Evolutionary conservation across 2,888 invertebrate species (phyloP), one percentile per base, ranked within the genome.

Genomic region (Eilema depressum): DNA sequence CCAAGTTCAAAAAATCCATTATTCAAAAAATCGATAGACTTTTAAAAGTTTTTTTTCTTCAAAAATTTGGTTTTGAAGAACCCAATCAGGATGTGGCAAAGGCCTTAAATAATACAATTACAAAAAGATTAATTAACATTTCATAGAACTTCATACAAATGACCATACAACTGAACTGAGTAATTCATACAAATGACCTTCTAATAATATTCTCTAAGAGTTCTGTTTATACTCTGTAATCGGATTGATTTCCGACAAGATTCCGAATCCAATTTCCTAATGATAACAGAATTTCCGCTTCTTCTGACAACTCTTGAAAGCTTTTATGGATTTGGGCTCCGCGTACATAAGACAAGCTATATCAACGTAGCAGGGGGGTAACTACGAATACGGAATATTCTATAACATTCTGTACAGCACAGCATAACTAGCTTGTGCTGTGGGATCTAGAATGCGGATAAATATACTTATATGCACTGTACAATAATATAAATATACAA

Each of bases 211-310:
- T 61, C 17, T 70, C 47, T 70, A 53, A n/a, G 37, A 61, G 47
- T 56, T 53, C 53, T 63, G 59, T 66, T 70, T 70, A 57, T 59
- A 56, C 30, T 57, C 12, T 53, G 66, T 66, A 72, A 66, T 69
- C 62, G 59, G 63, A 69, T 73, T 66, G 63, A 66, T 60, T 66
- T 64, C 37, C 41, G 68, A 61, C 66, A 60, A 69, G 47, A 66
- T 66, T 53, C 37, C 26, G 26, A 73, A 69, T 69, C 25, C 66
- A 69, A 69, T 73, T 73, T 69, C 63, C 53, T 61, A 69, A 69
- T 73, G 69, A 66, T 57, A 69, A 69, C 63, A 57, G 59, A 47
- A 53, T 64, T 64, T 62, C 59, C 30, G 47, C 20, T 47, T 59
- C 28, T 69, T 37, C 37, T 66, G 59, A 41, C 69, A 53, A 30